A percentile compares a stretch with the other conserved stretches of the same genome.
Evolutionary conservation across 2,797 vertebrate species (phyloP).

Genomic region (Silurus aristotelis): DNA sequence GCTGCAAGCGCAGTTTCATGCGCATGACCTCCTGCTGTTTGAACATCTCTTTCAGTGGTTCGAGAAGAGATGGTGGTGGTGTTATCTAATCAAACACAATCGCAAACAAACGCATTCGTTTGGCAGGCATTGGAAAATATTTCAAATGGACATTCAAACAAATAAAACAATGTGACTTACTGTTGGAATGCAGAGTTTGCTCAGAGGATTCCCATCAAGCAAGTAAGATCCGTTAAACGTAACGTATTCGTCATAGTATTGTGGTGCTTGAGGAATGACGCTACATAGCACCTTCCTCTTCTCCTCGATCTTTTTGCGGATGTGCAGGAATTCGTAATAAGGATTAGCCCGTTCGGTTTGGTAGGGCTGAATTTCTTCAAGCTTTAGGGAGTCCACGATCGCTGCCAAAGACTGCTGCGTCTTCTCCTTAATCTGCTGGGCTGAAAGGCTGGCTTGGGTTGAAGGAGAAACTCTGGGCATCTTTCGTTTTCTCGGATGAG

Average conservation of each 20-base stretch:
- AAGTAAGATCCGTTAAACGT: slow-evolving; percentile 99
- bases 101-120: too few relatives aligned
- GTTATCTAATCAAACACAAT: slow-evolving; percentile 81
- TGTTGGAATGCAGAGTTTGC: slow-evolving; percentile 98
- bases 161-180: slow-evolving; percentile 75
- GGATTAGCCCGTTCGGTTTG: slow-evolving; percentile 97
- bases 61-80: slow-evolving; percentile 92
- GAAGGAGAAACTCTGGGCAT: slow-evolving; percentile 81
- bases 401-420: slow-evolving; percentile 93
- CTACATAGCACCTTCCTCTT: slow-evolving; percentile 95
- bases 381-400: slow-evolving; percentile 92
- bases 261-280: slow-evolving; percentile 96
- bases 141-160: too few relatives aligned
- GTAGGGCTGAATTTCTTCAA: slow-evolving; percentile 97
- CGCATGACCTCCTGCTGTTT: slow-evolving; percentile 96
- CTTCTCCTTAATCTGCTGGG: slow-evolving; percentile 86
- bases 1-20: slow-evolving; percentile 95
- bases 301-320: slow-evolving; percentile 97
- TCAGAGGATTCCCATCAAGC: slow-evolving; percentile 95
- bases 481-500: slow-evolving; percentile 95
- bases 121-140: neutral
- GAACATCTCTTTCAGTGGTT: slow-evolving; percentile 97
- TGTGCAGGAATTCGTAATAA: slow-evolving; percentile 97
- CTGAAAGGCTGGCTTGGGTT: slow-evolving; percentile 75
- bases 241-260: slow-evolving; percentile 98